phyloP scores from a whole-genome alignment of 2,888 invertebrate species.

The Matsumyia berberina region DNA sequence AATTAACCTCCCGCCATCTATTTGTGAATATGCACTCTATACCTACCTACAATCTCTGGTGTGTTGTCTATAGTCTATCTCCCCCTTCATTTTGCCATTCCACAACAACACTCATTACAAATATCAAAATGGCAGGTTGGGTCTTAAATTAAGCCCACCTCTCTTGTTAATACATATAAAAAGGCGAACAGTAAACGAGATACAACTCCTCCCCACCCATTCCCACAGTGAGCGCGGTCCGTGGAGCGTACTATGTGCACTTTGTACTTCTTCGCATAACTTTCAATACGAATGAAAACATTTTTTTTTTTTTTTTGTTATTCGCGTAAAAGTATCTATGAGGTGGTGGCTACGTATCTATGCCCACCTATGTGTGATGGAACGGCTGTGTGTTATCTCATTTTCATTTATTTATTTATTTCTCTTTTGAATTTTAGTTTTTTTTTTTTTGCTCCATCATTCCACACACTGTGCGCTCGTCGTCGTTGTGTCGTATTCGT shows the following conservation, averaged over 20 bases:
- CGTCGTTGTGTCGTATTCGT: conserved; percentile 27
- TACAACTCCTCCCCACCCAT: conserved; percentile 78
- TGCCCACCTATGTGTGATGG: conserved; percentile 75
- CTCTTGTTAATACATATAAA: conserved; percentile 75
- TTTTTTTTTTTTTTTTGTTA: conserved; percentile 25
- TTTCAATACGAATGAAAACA: conserved; percentile 55
- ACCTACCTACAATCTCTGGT: conserved; percentile 34
- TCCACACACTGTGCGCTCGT: conserved; percentile 54
- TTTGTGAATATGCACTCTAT: conserved; percentile 74
- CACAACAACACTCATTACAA: conserved; percentile 74
- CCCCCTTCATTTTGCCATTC: conserved; percentile 76
- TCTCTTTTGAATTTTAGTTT: conserved; percentile 71
- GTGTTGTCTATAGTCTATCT: conserved; percentile 58
- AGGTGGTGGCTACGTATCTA: conserved; percentile 74
- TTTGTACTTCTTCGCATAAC: conserved; percentile 73
- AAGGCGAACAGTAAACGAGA: conserved; percentile 57
- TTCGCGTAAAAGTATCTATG: conserved; percentile 64
- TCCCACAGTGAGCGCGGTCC: conserved; percentile 30
- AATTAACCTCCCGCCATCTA: conserved; percentile 76
- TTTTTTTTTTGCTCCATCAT: conserved; percentile 58
- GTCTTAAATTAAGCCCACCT: conserved; percentile 81
- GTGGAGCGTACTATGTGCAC: conserved; percentile 50
- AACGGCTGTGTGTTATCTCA: conserved; percentile 75
- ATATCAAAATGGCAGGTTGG: conserved; percentile 79
- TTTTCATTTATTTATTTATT: conserved; percentile 76